Conservation (phyloP, 30 jellyfish, hydroid and myxozoan genomes). For the Pseudorhiza aurosa region DNA sequence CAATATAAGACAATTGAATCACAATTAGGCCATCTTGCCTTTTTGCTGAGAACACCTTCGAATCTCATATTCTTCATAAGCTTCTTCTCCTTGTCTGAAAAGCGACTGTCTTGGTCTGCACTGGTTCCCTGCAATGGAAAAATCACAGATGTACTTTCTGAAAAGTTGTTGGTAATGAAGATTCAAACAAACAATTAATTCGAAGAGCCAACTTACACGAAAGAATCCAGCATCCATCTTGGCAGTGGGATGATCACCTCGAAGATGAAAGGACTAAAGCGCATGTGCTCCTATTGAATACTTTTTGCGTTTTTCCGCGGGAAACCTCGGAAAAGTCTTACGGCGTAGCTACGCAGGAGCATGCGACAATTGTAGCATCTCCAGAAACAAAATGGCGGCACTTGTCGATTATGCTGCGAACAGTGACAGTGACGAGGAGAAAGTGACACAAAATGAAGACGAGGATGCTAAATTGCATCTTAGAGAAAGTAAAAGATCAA, state of each 20-base stretch:
- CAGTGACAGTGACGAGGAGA: slow-evolving; percentile 65
- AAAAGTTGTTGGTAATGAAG: not conserved
- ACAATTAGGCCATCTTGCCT: slow-evolving; percentile 43
- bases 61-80: slow-evolving; percentile 84
- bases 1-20: not conserved
- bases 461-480: slow-evolving; percentile 46
- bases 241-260: not conserved
- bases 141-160: not conserved
- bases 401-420: slow-evolving; percentile 55
- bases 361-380: not conserved
- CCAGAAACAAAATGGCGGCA: slow-evolving; percentile 63
- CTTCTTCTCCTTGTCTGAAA: slow-evolving; percentile 89
- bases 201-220: slow-evolving; percentile 18
- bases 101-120: slow-evolving; percentile 94
- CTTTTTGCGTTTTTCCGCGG: not conserved
- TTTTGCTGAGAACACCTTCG: slow-evolving; percentile 67
- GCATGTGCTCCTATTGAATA: slow-evolving; percentile 16
- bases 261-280: not conserved
- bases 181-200: not conserved
- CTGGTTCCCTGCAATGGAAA: slow-evolving; percentile 83
- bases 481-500: slow-evolving; percentile 25
- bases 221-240: slow-evolving; percentile 80
- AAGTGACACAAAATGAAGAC: not conserved
- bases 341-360: slow-evolving; percentile 16
- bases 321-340: not conserved